Evolutionary conservation across 2,113 vertebrate species (phyloP).

Genomic region (Corythoichthys haematopterus): DNA sequence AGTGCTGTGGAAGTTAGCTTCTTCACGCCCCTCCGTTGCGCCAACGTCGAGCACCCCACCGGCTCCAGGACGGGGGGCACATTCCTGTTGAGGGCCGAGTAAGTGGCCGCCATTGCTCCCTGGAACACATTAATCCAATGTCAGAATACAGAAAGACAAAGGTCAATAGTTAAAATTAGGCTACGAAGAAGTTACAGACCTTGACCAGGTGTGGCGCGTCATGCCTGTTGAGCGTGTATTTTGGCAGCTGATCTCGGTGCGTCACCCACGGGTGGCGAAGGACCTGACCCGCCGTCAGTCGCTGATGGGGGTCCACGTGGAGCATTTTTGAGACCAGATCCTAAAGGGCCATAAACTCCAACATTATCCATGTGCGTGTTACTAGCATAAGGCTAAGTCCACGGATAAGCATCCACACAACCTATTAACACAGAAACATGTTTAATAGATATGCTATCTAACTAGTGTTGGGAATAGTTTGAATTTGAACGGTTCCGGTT

Average conservation of each 20-base stretch:
- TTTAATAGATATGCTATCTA: too few species aligned
- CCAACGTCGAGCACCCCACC: slow-evolving; percentile 84
- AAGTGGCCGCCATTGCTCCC: slow-evolving; percentile 95
- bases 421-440: too few species aligned
- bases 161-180: too few species aligned
- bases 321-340: slow-evolving; percentile 95
- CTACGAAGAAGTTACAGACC: slow-evolving; percentile 55
- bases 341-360: slow-evolving; percentile 52
- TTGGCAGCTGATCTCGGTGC: slow-evolving; percentile 84
- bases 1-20: slow-evolving; percentile 87
- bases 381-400: too few species aligned
- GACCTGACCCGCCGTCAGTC: slow-evolving; percentile 90
- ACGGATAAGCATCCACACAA: too few species aligned
- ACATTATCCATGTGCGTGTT: too few species aligned
- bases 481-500: too few species aligned
- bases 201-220: slow-evolving; percentile 85
- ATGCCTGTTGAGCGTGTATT: slow-evolving; percentile 85
- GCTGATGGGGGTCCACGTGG: slow-evolving; percentile 90
- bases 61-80: slow-evolving; percentile 86
- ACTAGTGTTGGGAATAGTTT: too few species aligned
- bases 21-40: slow-evolving; percentile 89
- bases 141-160: neutral
- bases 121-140: slow-evolving; percentile 40
- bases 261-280: slow-evolving; percentile 92
- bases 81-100: slow-evolving; percentile 82